phyloP scores from a whole-genome alignment of 2,888 invertebrate species.

The Meganola albula region DNA sequence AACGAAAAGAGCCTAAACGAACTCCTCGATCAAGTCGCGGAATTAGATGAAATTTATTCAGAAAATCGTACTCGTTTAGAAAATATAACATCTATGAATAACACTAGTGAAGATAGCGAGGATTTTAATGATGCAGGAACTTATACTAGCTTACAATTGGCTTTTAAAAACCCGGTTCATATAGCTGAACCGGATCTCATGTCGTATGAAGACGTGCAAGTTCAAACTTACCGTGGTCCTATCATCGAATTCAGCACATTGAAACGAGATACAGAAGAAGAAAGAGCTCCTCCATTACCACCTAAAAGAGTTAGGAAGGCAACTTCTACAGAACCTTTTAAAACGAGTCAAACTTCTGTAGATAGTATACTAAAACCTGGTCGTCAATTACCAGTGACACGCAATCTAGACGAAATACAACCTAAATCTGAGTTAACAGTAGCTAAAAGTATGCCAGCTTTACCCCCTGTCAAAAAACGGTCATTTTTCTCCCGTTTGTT shows the following conservation, averaged over 20 bases:
- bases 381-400: constrained; percentile 46
- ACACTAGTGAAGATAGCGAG: constrained; percentile 71
- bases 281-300: constrained; percentile 86
- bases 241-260: constrained; percentile 72
- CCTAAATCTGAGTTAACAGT: constrained; percentile 38
- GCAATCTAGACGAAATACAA: constrained; percentile 36
- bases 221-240: constrained; percentile 67
- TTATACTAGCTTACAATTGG: constrained; percentile 89
- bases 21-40: constrained; percentile 85
- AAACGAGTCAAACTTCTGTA: constrained; percentile 62
- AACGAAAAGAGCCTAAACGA: constrained; percentile 83
- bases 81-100: constrained; percentile 46
- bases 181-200: constrained; percentile 70
- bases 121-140: constrained; percentile 88
- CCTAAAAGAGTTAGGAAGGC: constrained; percentile 85
- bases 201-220: constrained; percentile 79
- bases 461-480: constrained; percentile 67
- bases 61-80: constrained; percentile 81
- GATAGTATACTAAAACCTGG: constrained; percentile 62
- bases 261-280: constrained; percentile 77
- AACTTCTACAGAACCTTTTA: constrained; percentile 50
- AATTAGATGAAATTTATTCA: constrained; percentile 88
- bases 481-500: constrained; percentile 70
- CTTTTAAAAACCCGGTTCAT: constrained; percentile 88
- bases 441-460: constrained; percentile 59